Conservation (phyloP, 1,140 invertebrate genomes). For the Melitaea cinxia region DNA sequence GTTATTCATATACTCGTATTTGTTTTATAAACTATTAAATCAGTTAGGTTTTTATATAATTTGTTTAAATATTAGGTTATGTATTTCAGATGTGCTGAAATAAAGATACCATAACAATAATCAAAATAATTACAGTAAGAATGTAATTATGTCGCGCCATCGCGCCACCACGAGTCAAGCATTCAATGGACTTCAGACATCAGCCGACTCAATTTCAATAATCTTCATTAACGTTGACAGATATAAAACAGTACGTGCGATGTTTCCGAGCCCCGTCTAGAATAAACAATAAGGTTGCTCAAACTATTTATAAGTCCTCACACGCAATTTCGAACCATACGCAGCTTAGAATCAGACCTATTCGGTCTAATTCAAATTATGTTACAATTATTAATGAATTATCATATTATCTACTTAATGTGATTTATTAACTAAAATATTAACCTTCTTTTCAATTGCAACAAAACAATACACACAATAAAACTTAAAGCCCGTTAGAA, state of each 20-base stretch:
- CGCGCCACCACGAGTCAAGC: too few relatives aligned
- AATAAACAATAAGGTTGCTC: slow-evolving; percentile 46
- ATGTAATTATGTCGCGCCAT: too few relatives aligned
- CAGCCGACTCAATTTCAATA: not conserved
- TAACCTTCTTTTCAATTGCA: not conserved
- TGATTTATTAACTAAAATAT: not conserved
- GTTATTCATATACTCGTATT: not conserved
- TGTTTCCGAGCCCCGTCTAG: slow-evolving; percentile 57
- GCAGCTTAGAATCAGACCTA: slow-evolving; percentile 50
- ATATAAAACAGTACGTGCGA: slow-evolving; percentile 54
- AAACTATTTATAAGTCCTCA: slow-evolving; percentile 43
- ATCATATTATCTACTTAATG: slow-evolving; percentile 12
- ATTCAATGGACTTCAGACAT: not conserved
- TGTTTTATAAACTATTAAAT: too few relatives aligned
- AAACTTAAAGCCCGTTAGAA: not conserved
- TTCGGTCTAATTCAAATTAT: slow-evolving; percentile 46
- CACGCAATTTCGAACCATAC: slow-evolving; percentile 55
- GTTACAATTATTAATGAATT: slow-evolving; percentile 23
- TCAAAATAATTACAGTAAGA: too few relatives aligned
- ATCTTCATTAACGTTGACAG: slow-evolving; percentile 25
- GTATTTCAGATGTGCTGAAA: too few relatives aligned
- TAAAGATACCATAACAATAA: too few relatives aligned
- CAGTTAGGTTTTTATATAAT: too few relatives aligned
- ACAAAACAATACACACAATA: not conserved
- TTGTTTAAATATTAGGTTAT: too few relatives aligned